A percentile compares a stretch with the other conserved stretches of the same genome.
These are phyloP conservation scores for Agonopterix subpropinquella DNA, from an alignment of 2,888 invertebrate species.

Conservation along the genomic window DNA sequence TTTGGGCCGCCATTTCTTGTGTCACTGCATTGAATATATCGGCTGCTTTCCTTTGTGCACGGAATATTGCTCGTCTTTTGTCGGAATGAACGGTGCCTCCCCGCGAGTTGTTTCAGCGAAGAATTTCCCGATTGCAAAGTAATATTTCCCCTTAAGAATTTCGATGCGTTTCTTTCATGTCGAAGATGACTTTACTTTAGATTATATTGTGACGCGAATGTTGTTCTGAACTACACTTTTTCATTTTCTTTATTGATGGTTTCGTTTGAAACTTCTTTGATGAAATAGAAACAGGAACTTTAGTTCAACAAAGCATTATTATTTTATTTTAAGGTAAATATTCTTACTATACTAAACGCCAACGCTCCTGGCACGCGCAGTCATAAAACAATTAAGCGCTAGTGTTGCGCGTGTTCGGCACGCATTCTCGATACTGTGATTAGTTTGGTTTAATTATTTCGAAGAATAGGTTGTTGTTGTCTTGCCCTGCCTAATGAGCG, in stretches of 20 bases:
- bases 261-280: neutral
- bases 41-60: constrained; percentile 71
- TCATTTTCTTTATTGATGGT: constrained; percentile 31
- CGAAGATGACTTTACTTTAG: constrained; percentile 66
- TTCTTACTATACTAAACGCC: no score
- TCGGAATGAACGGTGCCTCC: constrained; percentile 72
- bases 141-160: constrained; percentile 74
- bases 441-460: no score
- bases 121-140: constrained; percentile 74
- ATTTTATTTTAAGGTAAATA: no score
- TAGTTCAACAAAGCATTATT: no score
- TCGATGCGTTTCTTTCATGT: constrained; percentile 72
- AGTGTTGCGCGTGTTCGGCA: no score
- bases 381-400: no score
- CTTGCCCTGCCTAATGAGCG: no score
- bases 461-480: no score
- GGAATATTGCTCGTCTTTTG: constrained; percentile 74
- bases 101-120: constrained; percentile 71
- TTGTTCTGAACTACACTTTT: constrained; percentile 49
- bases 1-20: constrained; percentile 70
- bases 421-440: no score
- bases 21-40: constrained; percentile 76
- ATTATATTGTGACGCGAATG: constrained; percentile 62
- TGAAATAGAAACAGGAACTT: neutral
- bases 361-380: no score